Evolutionary conservation across 2,113 vertebrate species (phyloP).

Genomic region (Melanerpes formicivorus): DNA sequence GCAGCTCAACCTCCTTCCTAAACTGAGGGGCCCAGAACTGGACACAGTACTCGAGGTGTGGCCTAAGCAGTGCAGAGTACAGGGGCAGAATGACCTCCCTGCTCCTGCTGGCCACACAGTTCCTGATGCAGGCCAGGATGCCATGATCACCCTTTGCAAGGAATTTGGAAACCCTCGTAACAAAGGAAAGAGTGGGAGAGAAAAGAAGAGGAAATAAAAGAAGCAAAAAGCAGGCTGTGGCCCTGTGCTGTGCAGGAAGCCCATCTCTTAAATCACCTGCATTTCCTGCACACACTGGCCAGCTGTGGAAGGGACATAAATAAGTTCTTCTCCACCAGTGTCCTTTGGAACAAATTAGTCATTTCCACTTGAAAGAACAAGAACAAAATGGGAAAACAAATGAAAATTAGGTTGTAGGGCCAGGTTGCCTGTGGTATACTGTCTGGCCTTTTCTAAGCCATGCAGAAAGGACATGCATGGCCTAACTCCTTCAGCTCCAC

Average conservation of each 20-base stretch:
- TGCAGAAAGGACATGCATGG: neutral
- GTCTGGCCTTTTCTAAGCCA: neutral
- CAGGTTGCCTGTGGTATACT: neutral
- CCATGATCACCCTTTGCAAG: neutral
- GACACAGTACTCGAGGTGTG: too few relatives aligned
- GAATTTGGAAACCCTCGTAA: neutral
- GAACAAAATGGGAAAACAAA: slow-evolving; percentile 9
- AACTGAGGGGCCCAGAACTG: too few relatives aligned
- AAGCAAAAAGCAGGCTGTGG: neutral
- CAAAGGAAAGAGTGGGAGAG: neutral
- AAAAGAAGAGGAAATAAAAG: slow-evolving; percentile 11
- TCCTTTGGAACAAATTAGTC: slow-evolving; percentile 57
- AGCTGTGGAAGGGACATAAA: slow-evolving; percentile 40
- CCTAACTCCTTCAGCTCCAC: neutral
- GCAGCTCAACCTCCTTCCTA: too few relatives aligned
- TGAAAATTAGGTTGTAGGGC: neutral
- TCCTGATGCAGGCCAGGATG: too few relatives aligned
- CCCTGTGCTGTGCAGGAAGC: neutral
- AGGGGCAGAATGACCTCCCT: too few relatives aligned
- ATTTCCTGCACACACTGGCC: slow-evolving; percentile 26
- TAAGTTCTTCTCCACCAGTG: neutral
- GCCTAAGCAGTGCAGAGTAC: too few relatives aligned
- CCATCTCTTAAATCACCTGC: slow-evolving; percentile 38
- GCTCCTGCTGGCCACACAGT: too few relatives aligned
- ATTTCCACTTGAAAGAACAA: slow-evolving; percentile 41